These are phyloP conservation scores for Yponomeuta malinellus DNA, from an alignment of 2,888 invertebrate genomes.

Conservation along the genomic window DNA sequence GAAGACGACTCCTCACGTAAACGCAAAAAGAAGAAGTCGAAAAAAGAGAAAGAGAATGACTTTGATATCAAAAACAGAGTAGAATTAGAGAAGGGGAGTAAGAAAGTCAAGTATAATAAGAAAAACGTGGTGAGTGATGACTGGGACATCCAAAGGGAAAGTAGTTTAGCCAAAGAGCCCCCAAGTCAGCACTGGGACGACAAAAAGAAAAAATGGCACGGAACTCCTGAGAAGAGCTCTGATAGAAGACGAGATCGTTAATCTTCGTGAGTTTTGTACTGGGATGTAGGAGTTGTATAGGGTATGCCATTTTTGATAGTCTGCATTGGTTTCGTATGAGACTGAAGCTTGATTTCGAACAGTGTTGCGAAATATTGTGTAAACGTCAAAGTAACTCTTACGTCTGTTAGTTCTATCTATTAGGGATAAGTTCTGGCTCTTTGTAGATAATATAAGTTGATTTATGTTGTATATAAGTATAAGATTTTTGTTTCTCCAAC, in stretches of 20 bases:
- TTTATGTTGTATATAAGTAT: no score
- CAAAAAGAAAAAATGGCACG: conserved; percentile 20
- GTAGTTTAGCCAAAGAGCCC: conserved; percentile 23
- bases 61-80: conserved; percentile 34
- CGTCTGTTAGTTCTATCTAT: no score
- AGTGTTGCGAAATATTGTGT: no score
- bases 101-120: not conserved
- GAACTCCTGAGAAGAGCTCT: conserved; percentile 12
- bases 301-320: not conserved
- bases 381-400: no score
- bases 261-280: not conserved
- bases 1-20: conserved; percentile 23
- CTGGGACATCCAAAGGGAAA: conserved; percentile 31
- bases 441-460: no score
- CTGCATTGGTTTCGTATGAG: not conserved
- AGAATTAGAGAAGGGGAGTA: conserved; percentile 17
- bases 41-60: conserved; percentile 27
- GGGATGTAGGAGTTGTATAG: not conserved
- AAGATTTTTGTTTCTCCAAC: no score
- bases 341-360: no score
- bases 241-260: not conserved
- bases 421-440: no score
- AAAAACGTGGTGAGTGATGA: conserved; percentile 4
- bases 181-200: conserved; percentile 36
- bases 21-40: conserved; percentile 23